Evolutionary conservation across 2,888 invertebrate genomes (phyloP), one percentile per base, ranked within the genome.

Genomic region (Campaea margaritaria): DNA sequence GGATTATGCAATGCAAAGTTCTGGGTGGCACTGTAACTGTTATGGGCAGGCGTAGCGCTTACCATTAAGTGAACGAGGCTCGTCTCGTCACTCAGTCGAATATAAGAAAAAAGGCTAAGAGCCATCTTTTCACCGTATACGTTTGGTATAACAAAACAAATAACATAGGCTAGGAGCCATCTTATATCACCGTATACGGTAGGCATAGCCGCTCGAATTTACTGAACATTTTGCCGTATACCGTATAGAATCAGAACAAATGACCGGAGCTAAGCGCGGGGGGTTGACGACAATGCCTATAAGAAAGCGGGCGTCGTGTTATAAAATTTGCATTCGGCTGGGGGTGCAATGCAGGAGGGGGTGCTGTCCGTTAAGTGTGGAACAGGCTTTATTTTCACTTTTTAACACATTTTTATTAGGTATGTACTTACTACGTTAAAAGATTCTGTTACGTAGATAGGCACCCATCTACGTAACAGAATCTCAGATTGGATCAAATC

Each of bases 231-330:
- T 11, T 38, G 42, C 50, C 47, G 21, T 21, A 21, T 21, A 21
- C 21, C 21, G 57, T 64, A 64, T 62, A 69, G 76, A 86, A 87
- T 85, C 82, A 73, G 83, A 85, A 88, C 85, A 88, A 91, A 91
- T 91, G 91, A 89, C 91, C 91, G 83, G 67, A 67, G 83, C 85
- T 84, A 84, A 85, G 84, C 81, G 78, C 78, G 70, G 62, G 58
- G 69, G 62, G 59, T 68, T 70, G 69, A 71, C 73, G 85, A 87
- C 84, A 86, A 86, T 84, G 76, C 76, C 70, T 89, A 87, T 88
- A 88, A 89, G 86, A 91, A 91, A 91, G 85, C 89, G 83, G 86
- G 89, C 85, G 89, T 75, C 85, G 82, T 77, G 89, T 89, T 89
- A 92, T 91, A 92, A 91, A 92, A 92, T 91, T 91, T 92, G 91